Percentiles rank a stretch among this genome's conserved stretches.
These are phyloP conservation scores for Oplegnathus fasciatus DNA, from an alignment of 2,113 vertebrate species.

Conservation along the genomic window DNA sequence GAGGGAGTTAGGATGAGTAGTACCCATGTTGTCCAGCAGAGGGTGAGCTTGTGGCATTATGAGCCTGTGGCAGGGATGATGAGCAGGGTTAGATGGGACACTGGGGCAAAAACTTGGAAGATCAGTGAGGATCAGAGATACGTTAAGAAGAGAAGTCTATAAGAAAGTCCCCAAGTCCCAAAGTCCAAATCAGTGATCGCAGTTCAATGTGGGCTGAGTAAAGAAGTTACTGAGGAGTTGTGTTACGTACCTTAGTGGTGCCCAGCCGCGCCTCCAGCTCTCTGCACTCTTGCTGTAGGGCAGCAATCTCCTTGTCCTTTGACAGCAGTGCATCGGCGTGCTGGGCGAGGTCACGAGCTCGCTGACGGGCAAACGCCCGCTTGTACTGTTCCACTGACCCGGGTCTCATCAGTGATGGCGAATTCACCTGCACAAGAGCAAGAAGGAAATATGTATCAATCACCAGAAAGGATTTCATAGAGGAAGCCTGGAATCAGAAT, in stretches of 20 bases:
- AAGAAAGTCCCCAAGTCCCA: background rate
- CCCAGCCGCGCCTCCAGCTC: slow-evolving; percentile 89
- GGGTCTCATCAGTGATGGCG: slow-evolving; percentile 86
- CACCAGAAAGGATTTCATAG: background rate
- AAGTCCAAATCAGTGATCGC: background rate
- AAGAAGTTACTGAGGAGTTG: background rate
- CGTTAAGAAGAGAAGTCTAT: background rate
- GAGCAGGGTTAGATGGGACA: background rate
- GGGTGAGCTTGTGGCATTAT: slow-evolving; percentile 49
- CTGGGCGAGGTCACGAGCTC: slow-evolving; percentile 93
- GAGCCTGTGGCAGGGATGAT: background rate
- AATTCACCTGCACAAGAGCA: slow-evolving; percentile 87
- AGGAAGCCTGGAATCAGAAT: background rate
- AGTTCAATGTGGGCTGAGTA: background rate
- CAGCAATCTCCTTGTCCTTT: slow-evolving; percentile 96
- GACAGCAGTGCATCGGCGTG: slow-evolving; percentile 93
- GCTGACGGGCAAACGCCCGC: slow-evolving; percentile 92
- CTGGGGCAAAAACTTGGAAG: background rate
- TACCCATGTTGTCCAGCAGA: slow-evolving; percentile 74
- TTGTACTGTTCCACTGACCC: slow-evolving; percentile 91
- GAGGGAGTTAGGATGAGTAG: slow-evolving; percentile 50
- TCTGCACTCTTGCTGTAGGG: slow-evolving; percentile 91
- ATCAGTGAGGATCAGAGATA: background rate
- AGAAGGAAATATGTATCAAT: background rate
- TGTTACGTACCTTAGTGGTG: slow-evolving; percentile 86